A percentile compares a stretch with the other conserved stretches of the same genome.
Evolutionary conservation across 1,140 invertebrate species (phyloP).

Genomic region (Gonatopus flavifemur): DNA sequence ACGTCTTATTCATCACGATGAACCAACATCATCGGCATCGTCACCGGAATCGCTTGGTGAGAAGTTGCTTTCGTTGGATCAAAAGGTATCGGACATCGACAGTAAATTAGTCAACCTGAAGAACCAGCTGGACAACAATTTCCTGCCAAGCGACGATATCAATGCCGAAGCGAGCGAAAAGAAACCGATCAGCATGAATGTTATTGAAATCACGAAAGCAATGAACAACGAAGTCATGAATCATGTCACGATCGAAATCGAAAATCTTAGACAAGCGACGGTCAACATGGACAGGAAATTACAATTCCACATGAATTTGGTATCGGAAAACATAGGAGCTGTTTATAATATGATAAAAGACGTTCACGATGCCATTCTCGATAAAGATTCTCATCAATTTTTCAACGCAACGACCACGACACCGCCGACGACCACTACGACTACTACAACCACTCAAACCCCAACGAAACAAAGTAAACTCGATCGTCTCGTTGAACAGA

Average conservation of each 20-base stretch:
- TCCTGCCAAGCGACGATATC: constrained; percentile 75
- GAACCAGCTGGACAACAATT: constrained; percentile 80
- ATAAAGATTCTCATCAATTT: constrained; percentile 57
- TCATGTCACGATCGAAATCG: constrained; percentile 74
- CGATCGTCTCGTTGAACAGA: constrained; percentile 74
- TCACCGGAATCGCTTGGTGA: constrained; percentile 43
- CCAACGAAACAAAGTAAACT: constrained; percentile 71
- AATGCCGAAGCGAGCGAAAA: constrained; percentile 84
- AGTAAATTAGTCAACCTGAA: constrained; percentile 75
- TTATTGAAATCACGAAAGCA: constrained; percentile 76
- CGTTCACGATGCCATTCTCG: constrained; percentile 77
- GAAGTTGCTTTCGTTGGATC: constrained; percentile 69
- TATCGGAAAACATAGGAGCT: constrained; percentile 77
- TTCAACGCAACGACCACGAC: constrained; percentile 42
- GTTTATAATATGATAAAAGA: constrained; percentile 76
- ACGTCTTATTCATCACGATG: constrained; percentile 44
- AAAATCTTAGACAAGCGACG: constrained; percentile 72
- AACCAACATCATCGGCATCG: constrained; percentile 32
- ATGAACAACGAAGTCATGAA: constrained; percentile 75
- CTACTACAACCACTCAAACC: constrained; percentile 58
- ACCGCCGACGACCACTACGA: constrained; percentile 44
- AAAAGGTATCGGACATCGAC: constrained; percentile 81
- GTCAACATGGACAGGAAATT: constrained; percentile 78
- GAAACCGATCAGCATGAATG: constrained; percentile 77
- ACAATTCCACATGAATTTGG: constrained; percentile 81